Conservation (phyloP, 2,888 invertebrate genomes). For the Loripinus fragilis region DNA sequence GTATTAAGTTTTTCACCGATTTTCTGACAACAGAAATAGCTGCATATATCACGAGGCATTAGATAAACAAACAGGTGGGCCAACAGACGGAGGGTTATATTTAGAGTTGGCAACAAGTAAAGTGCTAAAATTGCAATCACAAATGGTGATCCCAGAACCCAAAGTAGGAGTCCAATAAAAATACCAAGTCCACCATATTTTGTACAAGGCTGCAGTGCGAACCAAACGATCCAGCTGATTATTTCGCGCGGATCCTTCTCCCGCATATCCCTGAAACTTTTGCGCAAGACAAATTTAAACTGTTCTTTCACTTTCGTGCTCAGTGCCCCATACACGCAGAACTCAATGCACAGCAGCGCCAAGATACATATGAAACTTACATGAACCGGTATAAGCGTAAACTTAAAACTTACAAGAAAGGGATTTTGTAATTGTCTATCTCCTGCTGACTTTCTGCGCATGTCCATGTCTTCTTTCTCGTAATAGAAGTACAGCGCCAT, state of each 20-base stretch:
- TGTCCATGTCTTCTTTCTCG: conserved; percentile 67
- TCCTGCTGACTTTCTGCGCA: conserved; percentile 57
- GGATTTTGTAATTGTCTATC: conserved; percentile 39
- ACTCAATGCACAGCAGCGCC: conserved; percentile 69
- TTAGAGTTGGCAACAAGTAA: conserved; percentile 77
- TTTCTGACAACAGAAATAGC: background rate
- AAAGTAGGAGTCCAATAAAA: conserved; percentile 68
- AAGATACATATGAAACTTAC: conserved; percentile 75
- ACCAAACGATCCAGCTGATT: conserved; percentile 62
- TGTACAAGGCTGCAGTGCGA: conserved; percentile 76
- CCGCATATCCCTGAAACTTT: conserved; percentile 72
- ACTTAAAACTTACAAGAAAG: conserved; percentile 72
- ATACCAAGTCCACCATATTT: conserved; percentile 73
- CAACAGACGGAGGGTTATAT: conserved; percentile 76
- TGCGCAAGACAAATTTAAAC: conserved; percentile 62
- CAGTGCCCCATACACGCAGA: conserved; percentile 65
- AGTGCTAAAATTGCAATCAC: conserved; percentile 68
- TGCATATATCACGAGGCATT: conserved; percentile 48
- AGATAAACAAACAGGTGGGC: conserved; percentile 68
- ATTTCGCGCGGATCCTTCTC: conserved; percentile 55
- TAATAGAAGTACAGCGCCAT: conserved; percentile 70
- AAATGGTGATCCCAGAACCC: conserved; percentile 70
- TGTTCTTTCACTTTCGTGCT: conserved; percentile 59
- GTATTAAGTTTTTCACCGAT: background rate
- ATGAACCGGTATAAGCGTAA: conserved; percentile 77